A percentile compares a stretch with the other conserved stretches of the same genome.
Conservation (phyloP, 1,140 invertebrate genomes). For the Bombus waltoni region DNA sequence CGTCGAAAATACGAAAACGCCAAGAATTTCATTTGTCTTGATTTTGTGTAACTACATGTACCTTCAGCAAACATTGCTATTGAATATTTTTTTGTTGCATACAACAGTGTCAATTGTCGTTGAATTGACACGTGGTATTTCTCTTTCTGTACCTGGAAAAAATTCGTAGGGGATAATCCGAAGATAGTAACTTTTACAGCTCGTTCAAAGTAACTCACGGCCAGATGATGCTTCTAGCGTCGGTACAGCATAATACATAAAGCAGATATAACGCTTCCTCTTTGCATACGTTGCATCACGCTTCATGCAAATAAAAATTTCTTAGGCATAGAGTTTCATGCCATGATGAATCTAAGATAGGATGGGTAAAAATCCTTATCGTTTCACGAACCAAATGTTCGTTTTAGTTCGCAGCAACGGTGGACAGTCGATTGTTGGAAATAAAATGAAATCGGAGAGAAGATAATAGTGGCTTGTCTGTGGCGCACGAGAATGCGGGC, state of each 20-base stretch:
- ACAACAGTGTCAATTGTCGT: too few species aligned
- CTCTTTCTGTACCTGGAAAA: too few species aligned
- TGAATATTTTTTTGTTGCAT: too few species aligned
- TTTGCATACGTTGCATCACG: background rate
- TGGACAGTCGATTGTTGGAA: conserved; percentile 12
- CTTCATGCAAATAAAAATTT: background rate
- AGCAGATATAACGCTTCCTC: too few species aligned
- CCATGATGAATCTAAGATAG: conserved; percentile 9
- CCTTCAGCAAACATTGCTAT: too few species aligned
- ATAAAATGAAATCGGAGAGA: conserved; percentile 31
- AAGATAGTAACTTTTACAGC: background rate
- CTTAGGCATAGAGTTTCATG: background rate
- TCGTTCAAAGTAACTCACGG: background rate
- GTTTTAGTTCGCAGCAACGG: background rate
- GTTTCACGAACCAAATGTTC: conserved; percentile 14
- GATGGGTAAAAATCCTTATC: background rate
- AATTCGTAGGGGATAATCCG: too few species aligned
- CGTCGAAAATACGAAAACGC: too few species aligned
- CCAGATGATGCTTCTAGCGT: background rate
- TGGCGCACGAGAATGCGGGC: conserved; percentile 29
- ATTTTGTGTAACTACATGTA: too few species aligned
- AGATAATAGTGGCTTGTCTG: conserved; percentile 36
- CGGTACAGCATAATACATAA: too few species aligned
- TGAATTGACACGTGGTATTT: too few species aligned
- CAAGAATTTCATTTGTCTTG: too few species aligned